These are phyloP conservation scores for Craseonycteris thonglongyai DNA, from an alignment of 2,113 vertebrate genomes.

Conservation along the genomic window DNA sequence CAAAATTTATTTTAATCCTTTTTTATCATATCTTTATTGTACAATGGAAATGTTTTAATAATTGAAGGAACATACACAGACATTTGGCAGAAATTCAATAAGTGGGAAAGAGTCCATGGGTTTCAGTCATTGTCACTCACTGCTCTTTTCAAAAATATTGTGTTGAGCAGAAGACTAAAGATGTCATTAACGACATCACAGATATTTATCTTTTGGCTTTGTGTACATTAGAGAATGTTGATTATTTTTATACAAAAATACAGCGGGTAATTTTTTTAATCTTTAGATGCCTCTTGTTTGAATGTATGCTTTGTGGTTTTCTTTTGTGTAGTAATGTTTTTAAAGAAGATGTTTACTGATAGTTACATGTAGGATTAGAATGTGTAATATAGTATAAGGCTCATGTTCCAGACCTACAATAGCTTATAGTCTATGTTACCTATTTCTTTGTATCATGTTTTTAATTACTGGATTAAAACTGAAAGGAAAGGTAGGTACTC, in stretches of 20 bases:
- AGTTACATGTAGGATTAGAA: conserved; percentile 65
- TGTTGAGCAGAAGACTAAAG: conserved; percentile 77
- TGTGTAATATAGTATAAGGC: conserved; percentile 50
- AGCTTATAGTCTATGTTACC: conserved; percentile 59
- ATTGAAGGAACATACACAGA: conserved; percentile 27
- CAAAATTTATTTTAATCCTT: background rate
- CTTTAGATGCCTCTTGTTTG: conserved; percentile 73
- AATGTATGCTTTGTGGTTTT: conserved; percentile 73
- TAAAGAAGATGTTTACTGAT: conserved; percentile 65
- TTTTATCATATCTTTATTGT: background rate
- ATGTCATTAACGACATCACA: conserved; percentile 76
- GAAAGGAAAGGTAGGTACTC: conserved; percentile 42
- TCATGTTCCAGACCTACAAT: conserved; percentile 65
- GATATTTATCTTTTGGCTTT: conserved; percentile 83
- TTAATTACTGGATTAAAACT: conserved; percentile 33
- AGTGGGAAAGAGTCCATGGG: conserved; percentile 42
- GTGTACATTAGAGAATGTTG: conserved; percentile 78
- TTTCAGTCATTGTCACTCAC: conserved; percentile 70
- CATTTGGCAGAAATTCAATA: conserved; percentile 52
- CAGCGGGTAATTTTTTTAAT: conserved; percentile 80
- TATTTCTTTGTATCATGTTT: conserved; percentile 50
- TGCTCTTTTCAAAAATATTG: conserved; percentile 72
- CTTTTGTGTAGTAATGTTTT: conserved; percentile 64
- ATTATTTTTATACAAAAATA: conserved; percentile 84
- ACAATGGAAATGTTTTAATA: conserved; percentile 20